Conservation (phyloP, 2,797 vertebrate species). For the Rhyacichthys aspro region DNA sequence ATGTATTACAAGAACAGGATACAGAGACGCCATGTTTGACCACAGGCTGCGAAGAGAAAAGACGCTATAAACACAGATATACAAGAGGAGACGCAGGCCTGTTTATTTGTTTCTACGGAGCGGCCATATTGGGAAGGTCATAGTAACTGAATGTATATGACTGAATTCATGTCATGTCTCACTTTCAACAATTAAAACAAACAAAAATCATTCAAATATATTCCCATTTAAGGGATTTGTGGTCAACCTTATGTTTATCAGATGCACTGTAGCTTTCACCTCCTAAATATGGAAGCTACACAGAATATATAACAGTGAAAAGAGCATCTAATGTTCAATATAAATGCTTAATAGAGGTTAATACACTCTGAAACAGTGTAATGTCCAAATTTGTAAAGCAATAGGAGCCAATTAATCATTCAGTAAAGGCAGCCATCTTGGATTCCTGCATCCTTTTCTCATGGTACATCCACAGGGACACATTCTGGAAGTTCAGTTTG, state of each 20-base stretch:
- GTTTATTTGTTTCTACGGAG: not conserved
- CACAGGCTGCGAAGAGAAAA: not conserved
- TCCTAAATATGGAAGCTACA: not conserved
- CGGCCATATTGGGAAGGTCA: not conserved
- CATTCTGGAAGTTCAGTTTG: slow-evolving; percentile 50
- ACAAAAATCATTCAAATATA: too few relatives aligned
- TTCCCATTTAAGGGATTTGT: too few relatives aligned
- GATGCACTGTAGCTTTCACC: not conserved
- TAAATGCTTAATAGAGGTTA: too few relatives aligned
- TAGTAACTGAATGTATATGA: too few relatives aligned
- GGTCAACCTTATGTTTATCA: too few relatives aligned
- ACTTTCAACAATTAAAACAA: too few relatives aligned
- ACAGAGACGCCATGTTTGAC: not conserved
- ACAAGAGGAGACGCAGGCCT: not conserved
- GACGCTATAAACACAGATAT: not conserved
- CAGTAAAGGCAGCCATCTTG: not conserved
- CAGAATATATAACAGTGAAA: too few relatives aligned
- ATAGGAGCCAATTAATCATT: not conserved
- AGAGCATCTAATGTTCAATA: too few relatives aligned
- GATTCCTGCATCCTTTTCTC: not conserved
- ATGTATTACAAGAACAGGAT: slow-evolving; percentile 2
- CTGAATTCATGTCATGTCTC: too few relatives aligned
- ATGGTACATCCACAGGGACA: not conserved
- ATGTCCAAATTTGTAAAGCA: too few relatives aligned
- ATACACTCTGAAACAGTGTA: too few relatives aligned